Evolutionary conservation across 2,113 vertebrate species (phyloP), one percentile per base, ranked within the genome.

Genomic region (Chaetodon trifascialis): DNA sequence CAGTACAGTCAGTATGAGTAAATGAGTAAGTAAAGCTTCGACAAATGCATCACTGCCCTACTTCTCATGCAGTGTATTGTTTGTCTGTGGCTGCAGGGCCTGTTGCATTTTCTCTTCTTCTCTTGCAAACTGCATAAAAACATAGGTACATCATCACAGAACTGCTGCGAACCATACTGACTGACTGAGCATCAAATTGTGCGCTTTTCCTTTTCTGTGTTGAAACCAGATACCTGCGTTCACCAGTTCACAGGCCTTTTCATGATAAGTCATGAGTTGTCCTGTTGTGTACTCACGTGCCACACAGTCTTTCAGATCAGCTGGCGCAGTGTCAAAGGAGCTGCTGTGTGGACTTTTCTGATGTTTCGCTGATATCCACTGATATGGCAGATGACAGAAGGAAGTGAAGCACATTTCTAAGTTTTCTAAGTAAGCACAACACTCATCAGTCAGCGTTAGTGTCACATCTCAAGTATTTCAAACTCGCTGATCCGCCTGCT

Each of bases 51-150:
- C 19, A 30, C 49, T 30, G 79, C 2, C 2, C 42, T 5, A 34
- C n/a, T 12, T 54, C 38, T 72, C 9, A 63, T 16, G 11, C 23
- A 66, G n/a, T 49, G 19, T 21, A 59, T 14, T 38, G 17, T 40
- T 71, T 42, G n/a, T 56, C 63, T 62, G 54, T 59, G 19, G 42
- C 68, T 79, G 30, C n/a, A 34, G 46, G 55, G 54, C 23, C 19
- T 5, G 36, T 23, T 38, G 7, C 30, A 15, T 38, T 47, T 47
- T n/a, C 62, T 30, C 17, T 40, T 10, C 40, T 51, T 46, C 19
- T 19, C 21, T 25, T 42, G 40, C 38, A 21, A 64, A 69, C 6
- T 21, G 3, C 30, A 30, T 30, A 30, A 30, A 30, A 30, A 1
- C 30, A 12, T 30, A 30, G 30, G 47, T 14, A n/a, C 19, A n/a